Conservation (phyloP, 2,113 vertebrate species). For the Phalacrocorax aristotelis region DNA sequence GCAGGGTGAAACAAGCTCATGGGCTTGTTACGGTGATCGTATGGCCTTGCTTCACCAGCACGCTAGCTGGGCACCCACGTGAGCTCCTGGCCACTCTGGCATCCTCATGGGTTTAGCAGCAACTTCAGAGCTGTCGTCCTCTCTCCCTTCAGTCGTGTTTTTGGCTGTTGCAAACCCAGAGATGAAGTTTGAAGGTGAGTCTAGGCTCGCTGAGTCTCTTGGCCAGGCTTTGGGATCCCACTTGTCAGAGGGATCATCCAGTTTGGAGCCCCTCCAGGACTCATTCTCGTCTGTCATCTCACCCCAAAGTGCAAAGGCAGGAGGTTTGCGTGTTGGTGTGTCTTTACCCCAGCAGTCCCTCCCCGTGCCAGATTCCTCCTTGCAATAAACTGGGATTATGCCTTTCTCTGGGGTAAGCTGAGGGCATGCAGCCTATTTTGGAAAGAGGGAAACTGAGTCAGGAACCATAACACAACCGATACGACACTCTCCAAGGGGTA, state of each 20-base stretch:
- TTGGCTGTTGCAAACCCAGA: background rate
- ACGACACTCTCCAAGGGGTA: background rate
- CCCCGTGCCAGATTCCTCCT: background rate
- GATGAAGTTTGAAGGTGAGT: background rate
- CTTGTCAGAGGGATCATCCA: background rate
- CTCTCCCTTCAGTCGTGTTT: fast-evolving
- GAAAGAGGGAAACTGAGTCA: background rate
- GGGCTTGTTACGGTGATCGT: background rate
- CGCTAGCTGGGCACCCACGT: background rate
- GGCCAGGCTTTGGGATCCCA: background rate
- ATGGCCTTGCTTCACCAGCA: too few species aligned
- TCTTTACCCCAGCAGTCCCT: background rate
- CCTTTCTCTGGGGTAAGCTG: background rate
- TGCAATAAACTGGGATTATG: background rate
- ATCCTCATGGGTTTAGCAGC: background rate
- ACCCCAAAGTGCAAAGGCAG: background rate
- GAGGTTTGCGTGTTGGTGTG: background rate
- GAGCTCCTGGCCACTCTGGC: background rate
- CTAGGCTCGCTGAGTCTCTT: background rate
- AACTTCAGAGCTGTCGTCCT: background rate
- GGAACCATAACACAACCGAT: fast-evolving
- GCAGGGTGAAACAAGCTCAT: background rate
- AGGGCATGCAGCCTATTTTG: background rate
- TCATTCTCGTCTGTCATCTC: background rate
- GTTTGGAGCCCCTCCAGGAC: background rate